These are phyloP conservation scores for Actinostola sp. DNA, from an alignment of 92 coral and sea anemone genomes.

Conservation along the genomic window DNA sequence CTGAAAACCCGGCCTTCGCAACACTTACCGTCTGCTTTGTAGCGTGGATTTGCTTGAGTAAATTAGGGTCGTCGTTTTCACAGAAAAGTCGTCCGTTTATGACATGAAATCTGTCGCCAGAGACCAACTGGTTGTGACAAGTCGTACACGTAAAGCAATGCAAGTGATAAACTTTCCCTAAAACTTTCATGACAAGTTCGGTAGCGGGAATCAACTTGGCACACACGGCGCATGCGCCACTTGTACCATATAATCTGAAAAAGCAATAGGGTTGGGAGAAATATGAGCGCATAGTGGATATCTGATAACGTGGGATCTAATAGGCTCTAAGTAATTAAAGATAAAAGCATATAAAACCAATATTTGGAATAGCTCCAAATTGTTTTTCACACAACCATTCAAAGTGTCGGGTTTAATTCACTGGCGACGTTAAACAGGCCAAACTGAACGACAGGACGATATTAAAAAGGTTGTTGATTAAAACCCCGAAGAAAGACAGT, in stretches of 20 bases:
- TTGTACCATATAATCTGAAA: slow-evolving; percentile 91
- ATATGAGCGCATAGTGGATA: slow-evolving; percentile 57
- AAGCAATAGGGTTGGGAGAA: slow-evolving; percentile 42
- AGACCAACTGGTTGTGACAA: slow-evolving; percentile 90
- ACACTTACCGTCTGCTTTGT: slow-evolving; percentile 88
- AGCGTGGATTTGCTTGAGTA: slow-evolving; percentile 77
- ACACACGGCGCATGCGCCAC: slow-evolving; percentile 99
- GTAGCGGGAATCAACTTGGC: slow-evolving; percentile 96
- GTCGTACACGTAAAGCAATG: slow-evolving; percentile 96
- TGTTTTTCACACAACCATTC: slow-evolving; percentile 83
- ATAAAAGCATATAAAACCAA: slow-evolving; percentile 89
- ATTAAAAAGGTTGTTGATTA: slow-evolving; percentile 79
- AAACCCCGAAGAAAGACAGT: slow-evolving; percentile 44
- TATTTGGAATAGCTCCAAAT: slow-evolving; percentile 91
- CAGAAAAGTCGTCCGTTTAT: slow-evolving; percentile 97
- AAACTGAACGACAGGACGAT: slow-evolving; percentile 51
- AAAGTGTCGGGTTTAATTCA: slow-evolving; percentile 80
- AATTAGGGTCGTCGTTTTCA: slow-evolving; percentile 91
- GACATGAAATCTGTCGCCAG: slow-evolving; percentile 97
- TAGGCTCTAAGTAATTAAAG: slow-evolving; percentile 88
- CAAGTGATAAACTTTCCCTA: slow-evolving; percentile 95
- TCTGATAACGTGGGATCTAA: slow-evolving; percentile 83
- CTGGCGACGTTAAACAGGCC: slow-evolving; percentile 74
- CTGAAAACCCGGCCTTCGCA: slow-evolving; percentile 5
- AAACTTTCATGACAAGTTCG: slow-evolving; percentile 96